These are phyloP conservation scores for Hermetia illucens DNA, from an alignment of 1,140 invertebrate genomes.

Conservation along the genomic window DNA sequence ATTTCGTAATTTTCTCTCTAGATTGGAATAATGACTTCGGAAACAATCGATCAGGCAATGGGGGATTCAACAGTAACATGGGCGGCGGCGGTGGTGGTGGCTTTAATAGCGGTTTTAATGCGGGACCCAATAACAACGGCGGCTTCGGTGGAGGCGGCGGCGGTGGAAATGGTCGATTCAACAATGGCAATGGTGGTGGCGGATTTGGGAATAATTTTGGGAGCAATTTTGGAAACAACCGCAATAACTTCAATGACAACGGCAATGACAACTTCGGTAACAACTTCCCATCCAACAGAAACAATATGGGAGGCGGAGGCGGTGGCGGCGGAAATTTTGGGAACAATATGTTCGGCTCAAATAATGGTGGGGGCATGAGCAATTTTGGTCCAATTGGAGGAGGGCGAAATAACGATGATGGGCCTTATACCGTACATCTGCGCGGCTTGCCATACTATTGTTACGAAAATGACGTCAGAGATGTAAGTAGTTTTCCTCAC, in stretches of 20 bases:
- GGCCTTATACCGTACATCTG: conserved; percentile 25
- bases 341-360: conserved; percentile 3
- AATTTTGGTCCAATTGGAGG: conserved; percentile 17
- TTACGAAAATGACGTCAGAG: conserved; percentile 27
- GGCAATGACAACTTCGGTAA: too few relatives aligned
- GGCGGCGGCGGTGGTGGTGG: conserved; percentile 28
- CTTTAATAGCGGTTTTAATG: conserved; percentile 13
- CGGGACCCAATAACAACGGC: background rate
- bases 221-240: conserved; percentile 19
- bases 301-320: conserved; percentile 15
- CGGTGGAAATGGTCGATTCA: conserved; percentile 15
- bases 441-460: conserved; percentile 26
- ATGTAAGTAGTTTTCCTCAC: conserved; percentile 15
- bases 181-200: conserved; percentile 9
- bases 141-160: conserved; percentile 12
- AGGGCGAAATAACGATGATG: conserved; percentile 13
- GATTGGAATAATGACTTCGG: too few relatives aligned
- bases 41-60: too few relatives aligned
- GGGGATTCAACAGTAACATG: conserved; percentile 24
- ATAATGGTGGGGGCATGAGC: conserved; percentile 9
- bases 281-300: conserved; percentile 8
- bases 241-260: conserved; percentile 13
- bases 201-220: conserved; percentile 22
- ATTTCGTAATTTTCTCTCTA: too few relatives aligned
- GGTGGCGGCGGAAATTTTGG: conserved; percentile 12